These are phyloP conservation scores for Morelia viridis DNA, from an alignment of 2,797 vertebrate genomes.

Conservation along the genomic window DNA sequence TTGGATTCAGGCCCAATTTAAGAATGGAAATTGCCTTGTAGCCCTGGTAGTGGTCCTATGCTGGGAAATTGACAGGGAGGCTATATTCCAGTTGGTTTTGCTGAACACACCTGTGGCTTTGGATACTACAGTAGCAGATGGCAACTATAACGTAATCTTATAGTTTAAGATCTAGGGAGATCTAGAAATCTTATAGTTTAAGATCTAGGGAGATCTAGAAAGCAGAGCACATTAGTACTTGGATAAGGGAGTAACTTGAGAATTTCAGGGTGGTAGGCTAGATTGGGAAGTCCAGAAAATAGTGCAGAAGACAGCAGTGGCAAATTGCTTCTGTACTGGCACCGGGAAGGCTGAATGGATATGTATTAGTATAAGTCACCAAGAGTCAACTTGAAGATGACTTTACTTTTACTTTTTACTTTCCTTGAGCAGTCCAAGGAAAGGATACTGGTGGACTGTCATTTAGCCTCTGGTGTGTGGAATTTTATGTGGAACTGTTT, in stretches of 20 bases:
- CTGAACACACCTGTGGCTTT: neutral
- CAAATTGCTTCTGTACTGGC: too few relatives aligned
- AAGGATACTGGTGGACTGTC: neutral
- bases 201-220: neutral
- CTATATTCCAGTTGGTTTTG: neutral
- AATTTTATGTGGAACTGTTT: neutral
- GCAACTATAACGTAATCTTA: neutral
- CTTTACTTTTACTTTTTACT: neutral
- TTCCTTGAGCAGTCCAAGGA: neutral
- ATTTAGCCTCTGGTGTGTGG: neutral
- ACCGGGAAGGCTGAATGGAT: neutral
- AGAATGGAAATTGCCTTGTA: neutral
- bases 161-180: too few relatives aligned
- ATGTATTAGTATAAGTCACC: neutral
- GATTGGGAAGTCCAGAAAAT: neutral
- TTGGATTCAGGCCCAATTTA: neutral
- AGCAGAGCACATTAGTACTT: neutral
- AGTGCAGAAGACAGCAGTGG: neutral
- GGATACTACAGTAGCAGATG: neutral
- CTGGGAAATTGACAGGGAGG: neutral
- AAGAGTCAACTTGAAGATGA: neutral
- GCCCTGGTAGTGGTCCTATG: neutral
- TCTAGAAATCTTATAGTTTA: too few relatives aligned
- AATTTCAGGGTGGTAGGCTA: neutral
- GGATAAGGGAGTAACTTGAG: neutral